These are phyloP conservation scores for Zaprionus ornatus DNA, from an alignment of 1,140 invertebrate species.

Conservation along the genomic window DNA sequence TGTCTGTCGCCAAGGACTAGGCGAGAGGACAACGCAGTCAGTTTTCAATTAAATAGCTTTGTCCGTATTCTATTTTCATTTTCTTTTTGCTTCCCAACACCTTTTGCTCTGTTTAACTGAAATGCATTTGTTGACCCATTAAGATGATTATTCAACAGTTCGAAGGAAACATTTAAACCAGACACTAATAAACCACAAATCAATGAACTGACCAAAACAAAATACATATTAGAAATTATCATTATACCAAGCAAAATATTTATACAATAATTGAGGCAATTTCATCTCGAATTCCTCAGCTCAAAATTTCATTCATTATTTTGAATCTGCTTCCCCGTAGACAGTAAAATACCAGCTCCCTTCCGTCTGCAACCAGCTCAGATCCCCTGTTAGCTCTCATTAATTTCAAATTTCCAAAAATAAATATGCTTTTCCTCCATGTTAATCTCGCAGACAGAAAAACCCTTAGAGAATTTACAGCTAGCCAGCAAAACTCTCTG, in stretches of 20 bases:
- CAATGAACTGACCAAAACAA: neutral
- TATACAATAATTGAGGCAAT: neutral
- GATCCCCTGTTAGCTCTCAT: conserved; percentile 1
- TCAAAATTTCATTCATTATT: neutral
- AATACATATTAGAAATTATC: neutral
- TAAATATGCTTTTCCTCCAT: neutral
- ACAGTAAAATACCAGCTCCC: neutral
- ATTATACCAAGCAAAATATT: neutral
- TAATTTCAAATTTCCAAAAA: conserved; percentile 11
- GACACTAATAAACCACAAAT: neutral
- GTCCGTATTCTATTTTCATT: conserved; percentile 26
- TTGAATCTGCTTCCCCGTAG: neutral
- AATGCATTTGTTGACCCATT: neutral
- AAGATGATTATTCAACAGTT: neutral
- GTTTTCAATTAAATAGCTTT: conserved; percentile 71
- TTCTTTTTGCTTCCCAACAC: neutral
- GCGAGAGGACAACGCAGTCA: conserved; percentile 41
- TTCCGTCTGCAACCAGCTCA: neutral
- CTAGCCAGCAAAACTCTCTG: conserved; percentile 20
- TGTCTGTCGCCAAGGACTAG: conserved; percentile 16
- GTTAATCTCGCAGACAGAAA: neutral
- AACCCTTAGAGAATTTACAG: conserved; percentile 41
- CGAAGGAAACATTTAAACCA: neutral
- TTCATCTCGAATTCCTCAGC: neutral
- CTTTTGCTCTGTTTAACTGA: neutral